Conservation (phyloP, 2,113 vertebrate species). For the Neolamprologus caudopunctatus region DNA sequence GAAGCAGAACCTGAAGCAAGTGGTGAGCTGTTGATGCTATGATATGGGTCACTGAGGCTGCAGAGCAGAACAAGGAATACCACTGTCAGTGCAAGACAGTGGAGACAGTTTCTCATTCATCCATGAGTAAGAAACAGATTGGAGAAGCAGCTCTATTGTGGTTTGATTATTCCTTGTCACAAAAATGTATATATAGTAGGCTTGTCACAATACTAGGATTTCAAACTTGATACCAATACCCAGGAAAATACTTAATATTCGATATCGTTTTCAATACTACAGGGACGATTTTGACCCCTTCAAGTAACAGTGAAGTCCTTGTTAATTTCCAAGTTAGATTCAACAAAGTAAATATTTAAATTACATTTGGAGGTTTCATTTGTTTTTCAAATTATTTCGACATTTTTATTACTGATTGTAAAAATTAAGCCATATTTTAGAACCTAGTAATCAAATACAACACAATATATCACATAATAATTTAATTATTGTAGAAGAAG, state of each 20-base stretch:
- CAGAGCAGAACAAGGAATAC: neutral
- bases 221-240: neutral
- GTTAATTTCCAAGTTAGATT: neutral
- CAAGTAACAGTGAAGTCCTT: neutral
- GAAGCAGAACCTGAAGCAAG: neutral
- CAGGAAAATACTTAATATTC: neutral
- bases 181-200: neutral
- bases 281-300: neutral
- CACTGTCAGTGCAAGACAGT: neutral
- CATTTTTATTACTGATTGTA: neutral
- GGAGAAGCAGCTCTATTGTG: neutral
- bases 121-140: neutral
- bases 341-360: neutral
- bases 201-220: neutral
- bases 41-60: neutral
- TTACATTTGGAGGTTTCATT: neutral
- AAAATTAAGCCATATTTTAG: neutral
- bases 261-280: rapidly evolving
- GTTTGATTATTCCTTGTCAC: neutral
- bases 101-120: neutral
- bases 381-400: neutral
- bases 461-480: neutral
- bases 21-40: neutral
- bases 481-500: neutral
- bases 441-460: neutral